Conservation (phyloP, 2,888 invertebrate genomes). For the Andrena fulva region DNA sequence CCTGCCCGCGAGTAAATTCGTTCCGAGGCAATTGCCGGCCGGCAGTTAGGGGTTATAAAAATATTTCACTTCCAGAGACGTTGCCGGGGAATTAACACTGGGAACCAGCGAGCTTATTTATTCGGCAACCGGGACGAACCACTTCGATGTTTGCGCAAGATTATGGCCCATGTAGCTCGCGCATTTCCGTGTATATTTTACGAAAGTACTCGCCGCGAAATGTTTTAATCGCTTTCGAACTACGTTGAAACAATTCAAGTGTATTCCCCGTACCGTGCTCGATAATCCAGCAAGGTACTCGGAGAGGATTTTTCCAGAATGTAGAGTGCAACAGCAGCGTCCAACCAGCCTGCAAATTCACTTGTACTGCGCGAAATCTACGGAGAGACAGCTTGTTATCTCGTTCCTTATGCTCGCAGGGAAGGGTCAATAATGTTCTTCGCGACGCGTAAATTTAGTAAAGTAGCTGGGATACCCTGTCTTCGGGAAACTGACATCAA, state of each 20-base stretch:
- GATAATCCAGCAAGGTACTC: no score
- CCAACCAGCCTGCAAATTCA: no score
- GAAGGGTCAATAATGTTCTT: no score
- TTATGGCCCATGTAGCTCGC: not conserved
- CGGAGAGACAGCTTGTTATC: no score
- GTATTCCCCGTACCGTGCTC: not conserved
- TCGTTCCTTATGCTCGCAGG: no score
- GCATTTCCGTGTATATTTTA: conserved; percentile 8
- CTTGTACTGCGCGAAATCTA: no score
- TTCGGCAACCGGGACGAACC: not conserved
- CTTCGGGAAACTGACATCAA: no score
- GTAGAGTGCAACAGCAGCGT: no score
- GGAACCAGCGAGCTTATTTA: not conserved
- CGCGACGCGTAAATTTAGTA: no score
- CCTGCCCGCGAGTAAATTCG: conserved; percentile 7
- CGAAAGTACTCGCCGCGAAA: not conserved
- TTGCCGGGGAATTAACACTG: conserved; percentile 23
- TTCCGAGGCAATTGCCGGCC: not conserved
- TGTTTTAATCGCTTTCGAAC: conserved; percentile 15
- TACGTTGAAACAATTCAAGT: not conserved
- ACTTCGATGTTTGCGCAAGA: conserved; percentile 11
- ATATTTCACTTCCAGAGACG: conserved; percentile 24
- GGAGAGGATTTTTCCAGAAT: no score
- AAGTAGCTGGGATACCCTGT: no score
- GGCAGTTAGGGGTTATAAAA: conserved; percentile 2